phyloP scores from a whole-genome alignment of 2,797 vertebrate genomes.

The Darevskia nairensis region DNA sequence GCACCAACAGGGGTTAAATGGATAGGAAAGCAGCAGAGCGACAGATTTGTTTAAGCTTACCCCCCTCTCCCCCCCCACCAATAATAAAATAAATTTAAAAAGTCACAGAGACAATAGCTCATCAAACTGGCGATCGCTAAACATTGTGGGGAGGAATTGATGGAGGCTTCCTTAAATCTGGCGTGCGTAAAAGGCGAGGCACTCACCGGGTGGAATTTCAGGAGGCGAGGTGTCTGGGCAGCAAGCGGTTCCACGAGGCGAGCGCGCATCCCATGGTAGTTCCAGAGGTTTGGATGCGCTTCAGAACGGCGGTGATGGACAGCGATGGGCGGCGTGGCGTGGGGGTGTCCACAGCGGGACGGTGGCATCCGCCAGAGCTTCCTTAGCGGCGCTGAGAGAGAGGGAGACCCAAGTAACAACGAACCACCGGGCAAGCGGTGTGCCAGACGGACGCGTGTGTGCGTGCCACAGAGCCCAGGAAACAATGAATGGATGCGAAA shows the following conservation, averaged over 20 bases:
- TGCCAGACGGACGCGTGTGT: neutral
- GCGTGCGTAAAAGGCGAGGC: neutral
- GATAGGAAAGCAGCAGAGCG: neutral
- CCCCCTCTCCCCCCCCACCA: neutral
- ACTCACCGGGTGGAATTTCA: conserved; percentile 76
- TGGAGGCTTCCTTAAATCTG: neutral
- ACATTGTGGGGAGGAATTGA: neutral
- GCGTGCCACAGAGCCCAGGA: neutral
- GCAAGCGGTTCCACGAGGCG: conserved; percentile 61
- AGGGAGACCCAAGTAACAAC: neutral
- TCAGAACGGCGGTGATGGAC: conserved; percentile 44
- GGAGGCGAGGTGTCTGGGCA: conserved; percentile 62
- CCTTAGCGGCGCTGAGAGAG: neutral
- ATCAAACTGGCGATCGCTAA: neutral
- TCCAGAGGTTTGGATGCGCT: conserved; percentile 42
- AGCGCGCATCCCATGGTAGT: conserved; percentile 70
- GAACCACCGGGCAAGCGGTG: neutral
- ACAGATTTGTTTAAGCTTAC: neutral
- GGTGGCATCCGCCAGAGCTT: neutral
- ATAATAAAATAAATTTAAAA: neutral
- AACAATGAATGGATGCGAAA: neutral
- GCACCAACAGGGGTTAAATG: conserved; percentile 23
- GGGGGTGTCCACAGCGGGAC: neutral
- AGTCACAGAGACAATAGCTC: neutral
- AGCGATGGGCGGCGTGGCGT: neutral